Base-by-base conservation (phyloP, 2,113 vertebrate species). In the Sceloporus tristichus region DNA sequence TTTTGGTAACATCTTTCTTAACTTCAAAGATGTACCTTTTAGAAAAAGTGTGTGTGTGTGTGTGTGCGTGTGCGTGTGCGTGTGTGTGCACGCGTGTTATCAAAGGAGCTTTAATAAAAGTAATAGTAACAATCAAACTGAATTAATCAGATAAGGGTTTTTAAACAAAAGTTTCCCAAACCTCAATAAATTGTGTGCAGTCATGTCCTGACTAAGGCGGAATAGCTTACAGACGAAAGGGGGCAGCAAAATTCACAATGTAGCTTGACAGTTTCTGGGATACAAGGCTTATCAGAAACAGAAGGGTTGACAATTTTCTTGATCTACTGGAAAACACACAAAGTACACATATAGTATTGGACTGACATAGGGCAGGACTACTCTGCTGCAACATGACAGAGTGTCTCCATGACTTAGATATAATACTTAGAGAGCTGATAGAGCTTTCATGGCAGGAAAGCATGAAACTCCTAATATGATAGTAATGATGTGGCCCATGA, bases 1-100 rank as follows among this genome's bases (percentile, higher is more conserved):
- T 88, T 87, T 82, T 91, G 79, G 89, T 42, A 54, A 48, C 73
- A 42, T 75, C 48, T 86, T 93, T 90, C 85, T 80, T 93, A 62
- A 82, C 89, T 95, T 93, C 91, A 93, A 90, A 94, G 90, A n/a
- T 3, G 48, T 66, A 5, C 34, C 42, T 0, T 5, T 14, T 34
- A 56, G 38, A 38, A 71, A 25, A 34, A 62, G 21, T 66, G 18
- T 34, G 27, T 48, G 23, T 18, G 23, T 9, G 5, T 18, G 81
- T 6, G 16, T 6, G 13, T 34, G 21, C 53, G 18, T 34, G 27
- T 29, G 23, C 18, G 23, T 9, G 5, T 29, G 81, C 1, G 16
- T 6, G 13, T 34, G 34, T 34, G 34, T 1, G 34, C 34, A 34
- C 34, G 34, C 34, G 34, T 34, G 34, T 34, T 34, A 34, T 34